Evolutionary conservation across 2,797 vertebrate species (phyloP), one percentile per base, ranked within the genome.

Genomic region (Varecia variegata): DNA sequence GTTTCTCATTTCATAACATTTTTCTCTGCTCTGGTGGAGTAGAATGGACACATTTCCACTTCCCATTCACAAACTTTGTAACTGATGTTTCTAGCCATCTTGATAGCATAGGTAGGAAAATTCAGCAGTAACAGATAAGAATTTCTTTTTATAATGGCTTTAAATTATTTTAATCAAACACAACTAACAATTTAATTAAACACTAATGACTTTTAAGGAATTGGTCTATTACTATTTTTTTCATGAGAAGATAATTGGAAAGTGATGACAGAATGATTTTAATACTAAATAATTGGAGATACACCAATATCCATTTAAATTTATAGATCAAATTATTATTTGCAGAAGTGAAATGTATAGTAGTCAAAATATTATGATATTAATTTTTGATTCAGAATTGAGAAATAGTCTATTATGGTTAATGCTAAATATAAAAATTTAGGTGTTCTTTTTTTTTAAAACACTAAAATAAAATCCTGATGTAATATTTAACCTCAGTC

Each of bases 291-390:
- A 97, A 96, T 82, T 90, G 94, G 93, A 87, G 93, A 92, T 21
- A 93, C 0, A 88, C 40, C 73, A 62, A 94, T 54, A 86, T 13
- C 38, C 74, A 96, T 80, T 97, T 97, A 88, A 88, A 97, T 92
- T 95, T 97, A 97, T 89, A 20, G 90, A 97, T 96, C 94, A 96
- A 97, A 97, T 97, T 84, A 96, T 96, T 97, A 88, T 86, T 84
- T 93, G 45, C n/a, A 97, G 60, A 96, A 93, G 32, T 76, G 35
- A 97, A 97, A 95, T 88, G 74, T 83, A 94, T 52, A 94, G 50
- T 35, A 97, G 67, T 85, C 73, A 97, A 97, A 97, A 97, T 70
- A 85, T 15, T 76, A 94, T 25, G 2, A 56, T 62, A 32, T 14
- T 89, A 85, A 38, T 56, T n/a, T n/a, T 54, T 95, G 43, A 87